Evolutionary conservation across 2,888 invertebrate species (phyloP).

Genomic region (Lithosia quadra): DNA sequence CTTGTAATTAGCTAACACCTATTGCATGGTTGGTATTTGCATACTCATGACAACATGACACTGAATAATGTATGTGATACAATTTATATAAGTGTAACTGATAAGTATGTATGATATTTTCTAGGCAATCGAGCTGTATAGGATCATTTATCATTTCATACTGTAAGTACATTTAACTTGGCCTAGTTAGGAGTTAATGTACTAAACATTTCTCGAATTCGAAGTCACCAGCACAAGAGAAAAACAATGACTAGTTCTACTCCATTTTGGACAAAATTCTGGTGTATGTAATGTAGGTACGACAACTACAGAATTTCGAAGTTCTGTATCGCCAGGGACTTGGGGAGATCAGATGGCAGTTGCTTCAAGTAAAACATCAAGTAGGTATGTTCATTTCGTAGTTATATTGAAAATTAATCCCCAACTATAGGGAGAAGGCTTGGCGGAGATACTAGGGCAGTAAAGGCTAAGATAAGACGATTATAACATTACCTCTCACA

Average conservation of each 20-base stretch:
- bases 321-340: too few relatives aligned
- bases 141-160: neutral
- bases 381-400: too few relatives aligned
- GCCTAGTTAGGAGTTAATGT: neutral
- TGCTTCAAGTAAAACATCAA: too few relatives aligned
- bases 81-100: constrained; percentile 1
- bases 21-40: constrained; percentile 7
- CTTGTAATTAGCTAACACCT: constrained; percentile 5
- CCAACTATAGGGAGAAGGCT: too few relatives aligned
- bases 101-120: neutral
- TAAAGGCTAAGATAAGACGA: neutral
- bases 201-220: neutral
- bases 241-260: too few relatives aligned
- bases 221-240: too few relatives aligned
- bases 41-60: constrained; percentile 10
- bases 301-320: too few relatives aligned
- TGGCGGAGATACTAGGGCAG: neutral
- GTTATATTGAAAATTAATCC: too few relatives aligned
- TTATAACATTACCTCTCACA: neutral
- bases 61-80: neutral
- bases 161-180: neutral
- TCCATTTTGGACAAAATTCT: too few relatives aligned
- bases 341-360: too few relatives aligned
- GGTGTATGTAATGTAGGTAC: too few relatives aligned
- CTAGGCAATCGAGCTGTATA: neutral